Evolutionary conservation across 2,797 vertebrate species (phyloP).

Genomic region (Channallabes apus): DNA sequence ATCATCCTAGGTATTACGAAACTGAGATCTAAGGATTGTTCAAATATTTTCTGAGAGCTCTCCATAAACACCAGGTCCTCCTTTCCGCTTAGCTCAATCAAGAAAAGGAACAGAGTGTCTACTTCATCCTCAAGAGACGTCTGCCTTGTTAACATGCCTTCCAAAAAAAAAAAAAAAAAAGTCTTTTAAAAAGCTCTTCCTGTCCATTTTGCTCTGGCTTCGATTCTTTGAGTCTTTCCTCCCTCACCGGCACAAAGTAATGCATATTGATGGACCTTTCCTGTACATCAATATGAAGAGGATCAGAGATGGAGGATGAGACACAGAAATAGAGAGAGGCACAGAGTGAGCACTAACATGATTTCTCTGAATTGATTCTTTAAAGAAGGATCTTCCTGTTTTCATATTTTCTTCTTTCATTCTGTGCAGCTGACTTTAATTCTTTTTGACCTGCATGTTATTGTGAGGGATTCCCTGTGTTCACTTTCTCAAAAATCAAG

Average conservation of each 20-base stretch:
- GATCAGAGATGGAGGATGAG: slow-evolving; percentile 19
- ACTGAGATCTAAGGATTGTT: neutral
- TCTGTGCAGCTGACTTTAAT: neutral
- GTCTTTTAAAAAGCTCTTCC: slow-evolving; percentile 28
- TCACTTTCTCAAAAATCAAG: neutral
- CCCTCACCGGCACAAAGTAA: slow-evolving; percentile 17
- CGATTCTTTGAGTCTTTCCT: neutral
- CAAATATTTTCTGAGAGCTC: slow-evolving; percentile 3
- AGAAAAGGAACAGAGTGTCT: neutral
- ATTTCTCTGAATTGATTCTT: slow-evolving; percentile 16
- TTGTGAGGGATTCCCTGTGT: neutral
- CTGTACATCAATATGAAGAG: slow-evolving; percentile 34
- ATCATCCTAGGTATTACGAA: neutral
- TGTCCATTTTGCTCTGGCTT: slow-evolving; percentile 6
- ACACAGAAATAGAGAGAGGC: neutral
- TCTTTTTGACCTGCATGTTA: neutral
- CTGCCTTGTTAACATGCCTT: slow-evolving; percentile 24
- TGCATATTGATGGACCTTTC: slow-evolving; percentile 35
- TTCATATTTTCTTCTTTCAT: neutral
- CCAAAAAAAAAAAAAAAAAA: slow-evolving; percentile 4
- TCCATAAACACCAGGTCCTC: neutral
- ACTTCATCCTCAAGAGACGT: neutral
- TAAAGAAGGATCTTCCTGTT: neutral
- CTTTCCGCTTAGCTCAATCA: neutral
- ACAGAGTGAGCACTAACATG: slow-evolving; percentile 14